Conservation (phyloP, 23 tunicate genomes). For the Styela clava region DNA sequence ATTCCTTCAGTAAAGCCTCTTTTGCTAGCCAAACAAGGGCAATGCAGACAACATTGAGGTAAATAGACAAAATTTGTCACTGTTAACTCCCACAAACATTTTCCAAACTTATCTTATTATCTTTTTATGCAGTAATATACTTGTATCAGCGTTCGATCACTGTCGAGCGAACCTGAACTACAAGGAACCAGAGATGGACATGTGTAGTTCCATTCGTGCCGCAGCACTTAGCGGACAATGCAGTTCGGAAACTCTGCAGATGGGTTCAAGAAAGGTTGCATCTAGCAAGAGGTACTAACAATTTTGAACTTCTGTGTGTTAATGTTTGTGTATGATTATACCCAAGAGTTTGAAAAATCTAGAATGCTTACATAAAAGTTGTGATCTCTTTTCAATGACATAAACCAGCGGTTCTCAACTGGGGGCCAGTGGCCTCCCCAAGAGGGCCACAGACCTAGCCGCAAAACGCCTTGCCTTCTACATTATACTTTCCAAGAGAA, state of each 20-base stretch:
- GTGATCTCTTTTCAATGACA: no score
- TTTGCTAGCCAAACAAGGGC: slow-evolving; percentile 5
- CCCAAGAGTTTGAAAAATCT: no score
- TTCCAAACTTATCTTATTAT: not conserved
- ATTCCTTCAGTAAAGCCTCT: slow-evolving; percentile 7
- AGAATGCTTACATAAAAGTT: no score
- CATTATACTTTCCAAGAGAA: no score
- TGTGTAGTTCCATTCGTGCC: slow-evolving; percentile 84
- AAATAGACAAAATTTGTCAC: not conserved
- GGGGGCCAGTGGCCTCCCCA: no score
- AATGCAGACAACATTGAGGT: slow-evolving; percentile 27
- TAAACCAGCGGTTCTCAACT: no score
- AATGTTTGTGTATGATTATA: no score
- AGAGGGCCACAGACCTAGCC: no score
- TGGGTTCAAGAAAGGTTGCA: not conserved
- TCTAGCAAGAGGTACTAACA: slow-evolving; percentile 16
- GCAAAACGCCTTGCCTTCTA: no score
- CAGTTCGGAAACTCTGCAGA: not conserved
- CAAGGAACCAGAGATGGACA: slow-evolving; percentile 46
- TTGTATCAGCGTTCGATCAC: slow-evolving; percentile 82
- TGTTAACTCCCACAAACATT: not conserved
- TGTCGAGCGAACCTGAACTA: slow-evolving; percentile 74
- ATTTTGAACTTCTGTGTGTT: no score
- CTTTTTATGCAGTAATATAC: slow-evolving; percentile 43
- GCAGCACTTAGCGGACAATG: slow-evolving; percentile 91